Percentiles rank a stretch among this genome's conserved stretches.
These are phyloP conservation scores for Pogona vitticeps DNA, from an alignment of 2,113 vertebrate species.

Conservation along the genomic window DNA sequence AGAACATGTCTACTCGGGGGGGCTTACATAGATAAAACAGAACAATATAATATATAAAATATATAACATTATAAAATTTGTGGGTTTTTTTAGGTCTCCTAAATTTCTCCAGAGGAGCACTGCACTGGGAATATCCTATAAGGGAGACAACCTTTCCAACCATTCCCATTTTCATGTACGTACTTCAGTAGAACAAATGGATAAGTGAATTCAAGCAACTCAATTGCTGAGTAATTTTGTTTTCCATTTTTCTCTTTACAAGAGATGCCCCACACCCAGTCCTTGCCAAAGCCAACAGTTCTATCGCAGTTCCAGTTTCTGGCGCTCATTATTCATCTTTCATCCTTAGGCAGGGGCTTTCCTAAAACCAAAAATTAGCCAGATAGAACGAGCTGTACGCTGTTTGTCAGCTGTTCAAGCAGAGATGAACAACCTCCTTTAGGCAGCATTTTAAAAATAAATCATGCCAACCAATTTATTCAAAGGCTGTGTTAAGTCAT, in stretches of 20 bases:
- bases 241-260: not conserved
- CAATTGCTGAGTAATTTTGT: not conserved
- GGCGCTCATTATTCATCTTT: not conserved
- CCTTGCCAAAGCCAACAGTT: not conserved
- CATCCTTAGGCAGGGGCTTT: not conserved
- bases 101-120: not conserved
- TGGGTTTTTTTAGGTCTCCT: not conserved
- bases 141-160: not conserved
- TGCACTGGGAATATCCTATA: too few species aligned
- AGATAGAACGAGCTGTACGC: not conserved
- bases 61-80: too few species aligned
- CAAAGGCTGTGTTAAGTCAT: not conserved
- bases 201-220: not conserved
- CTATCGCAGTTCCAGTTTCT: not conserved
- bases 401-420: not conserved
- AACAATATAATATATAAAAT: too few species aligned
- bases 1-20: too few species aligned
- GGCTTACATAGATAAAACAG: too few species aligned
- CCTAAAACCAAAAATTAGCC: not conserved
- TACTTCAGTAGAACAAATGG: not conserved
- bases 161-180: not conserved
- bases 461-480: not conserved
- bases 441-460: not conserved
- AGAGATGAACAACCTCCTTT: not conserved
- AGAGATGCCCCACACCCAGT: not conserved